phyloP scores from a whole-genome alignment of 2,888 invertebrate genomes.

The Brachylomia viminalis region DNA sequence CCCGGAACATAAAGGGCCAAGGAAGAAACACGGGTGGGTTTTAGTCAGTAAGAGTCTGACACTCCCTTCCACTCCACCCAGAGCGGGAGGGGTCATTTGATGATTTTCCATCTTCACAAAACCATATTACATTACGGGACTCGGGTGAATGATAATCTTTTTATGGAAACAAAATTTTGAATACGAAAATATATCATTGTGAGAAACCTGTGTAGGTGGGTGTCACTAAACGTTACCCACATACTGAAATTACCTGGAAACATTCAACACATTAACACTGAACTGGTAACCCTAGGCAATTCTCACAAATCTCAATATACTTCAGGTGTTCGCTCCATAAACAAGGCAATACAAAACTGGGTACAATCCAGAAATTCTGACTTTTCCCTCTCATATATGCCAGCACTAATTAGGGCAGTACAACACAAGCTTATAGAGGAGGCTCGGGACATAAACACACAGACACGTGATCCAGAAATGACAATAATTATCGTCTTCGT shows the following conservation, averaged over 20 bases:
- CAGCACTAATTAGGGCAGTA: constrained; percentile 5
- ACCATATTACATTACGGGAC: constrained; percentile 9
- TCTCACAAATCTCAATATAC: constrained; percentile 23
- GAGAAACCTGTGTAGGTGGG: not conserved
- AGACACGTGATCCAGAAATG: constrained; percentile 41
- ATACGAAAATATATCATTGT: constrained; percentile 18
- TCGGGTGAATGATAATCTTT: constrained; percentile 15
- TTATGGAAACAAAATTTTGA: constrained; percentile 7
- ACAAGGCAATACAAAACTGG: constrained; percentile 19
- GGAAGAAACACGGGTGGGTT: too few species aligned
- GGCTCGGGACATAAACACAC: constrained; percentile 11
- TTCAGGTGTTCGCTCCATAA: constrained; percentile 39
- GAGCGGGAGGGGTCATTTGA: too few species aligned
- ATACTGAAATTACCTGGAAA: constrained; percentile 12
- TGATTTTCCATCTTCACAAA: constrained; percentile 7
- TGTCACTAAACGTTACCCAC: not conserved
- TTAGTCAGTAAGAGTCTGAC: too few species aligned
- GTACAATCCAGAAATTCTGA: constrained; percentile 12
- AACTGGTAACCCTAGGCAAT: constrained; percentile 5
- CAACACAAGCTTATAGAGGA: constrained; percentile 6
- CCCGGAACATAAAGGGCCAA: too few species aligned
- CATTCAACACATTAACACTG: not conserved
- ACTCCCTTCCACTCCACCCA: too few species aligned
- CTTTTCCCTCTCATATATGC: constrained; percentile 21
- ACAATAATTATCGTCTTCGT: constrained; percentile 44